These are phyloP conservation scores for Enteromius trimaculatus DNA, from an alignment of 2,797 vertebrate genomes.

Conservation along the genomic window DNA sequence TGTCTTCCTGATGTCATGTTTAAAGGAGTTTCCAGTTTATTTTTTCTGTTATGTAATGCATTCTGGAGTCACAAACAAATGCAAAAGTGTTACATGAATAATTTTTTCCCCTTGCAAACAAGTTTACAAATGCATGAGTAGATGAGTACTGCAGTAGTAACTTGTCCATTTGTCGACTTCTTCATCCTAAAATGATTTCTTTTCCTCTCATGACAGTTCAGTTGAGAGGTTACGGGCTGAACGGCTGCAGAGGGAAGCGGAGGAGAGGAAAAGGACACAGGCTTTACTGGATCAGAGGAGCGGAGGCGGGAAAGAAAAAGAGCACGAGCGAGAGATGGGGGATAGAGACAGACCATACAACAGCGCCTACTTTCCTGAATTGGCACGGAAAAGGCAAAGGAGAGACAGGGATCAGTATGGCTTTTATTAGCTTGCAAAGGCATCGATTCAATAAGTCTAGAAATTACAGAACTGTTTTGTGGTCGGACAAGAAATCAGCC, in stretches of 20 bases:
- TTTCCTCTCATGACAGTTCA: slow-evolving; percentile 62
- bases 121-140: background rate
- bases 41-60: background rate
- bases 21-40: background rate
- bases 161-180: background rate
- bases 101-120: too few relatives aligned
- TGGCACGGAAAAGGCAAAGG: slow-evolving; percentile 80
- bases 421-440: slow-evolving; percentile 42
- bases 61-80: background rate
- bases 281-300: slow-evolving; percentile 75
- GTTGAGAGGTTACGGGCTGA: slow-evolving; percentile 81
- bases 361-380: slow-evolving; percentile 86
- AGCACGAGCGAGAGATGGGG: slow-evolving; percentile 63
- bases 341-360: slow-evolving; percentile 86
- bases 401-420: slow-evolving; percentile 69
- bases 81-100: background rate
- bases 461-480: slow-evolving; percentile 25
- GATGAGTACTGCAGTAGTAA: background rate
- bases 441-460: background rate
- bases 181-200: background rate
- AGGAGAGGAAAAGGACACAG: slow-evolving; percentile 77
- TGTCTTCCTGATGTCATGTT: background rate
- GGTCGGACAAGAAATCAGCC: slow-evolving; percentile 25
- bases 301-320: slow-evolving; percentile 60
- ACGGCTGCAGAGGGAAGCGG: slow-evolving; percentile 80